phyloP scores from a whole-genome alignment of 2,797 vertebrate genomes.

The Scomberomorus guttatus region DNA sequence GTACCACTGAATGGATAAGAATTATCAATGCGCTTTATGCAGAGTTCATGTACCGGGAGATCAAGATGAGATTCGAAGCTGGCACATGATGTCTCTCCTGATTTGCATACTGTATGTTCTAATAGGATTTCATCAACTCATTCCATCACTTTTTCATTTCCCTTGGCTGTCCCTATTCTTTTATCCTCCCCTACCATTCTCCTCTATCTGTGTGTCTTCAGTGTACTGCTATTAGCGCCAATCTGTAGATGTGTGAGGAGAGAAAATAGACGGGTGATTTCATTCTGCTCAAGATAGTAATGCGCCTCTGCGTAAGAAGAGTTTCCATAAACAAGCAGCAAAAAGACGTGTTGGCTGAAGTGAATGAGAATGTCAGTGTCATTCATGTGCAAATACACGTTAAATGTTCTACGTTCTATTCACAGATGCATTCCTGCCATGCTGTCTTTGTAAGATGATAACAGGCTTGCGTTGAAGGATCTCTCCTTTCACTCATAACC shows the following conservation, averaged over 20 bases:
- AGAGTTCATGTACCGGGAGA: slow-evolving; percentile 51
- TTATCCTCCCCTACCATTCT: slow-evolving; percentile 35
- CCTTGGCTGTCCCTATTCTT: slow-evolving; percentile 22
- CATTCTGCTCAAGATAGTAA: slow-evolving; percentile 34
- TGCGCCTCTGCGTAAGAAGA: slow-evolving; percentile 14
- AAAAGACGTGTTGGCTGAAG: slow-evolving; percentile 18
- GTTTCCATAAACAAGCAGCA: slow-evolving; percentile 50
- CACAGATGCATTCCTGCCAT: slow-evolving; percentile 19
- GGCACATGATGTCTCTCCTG: slow-evolving; percentile 41
- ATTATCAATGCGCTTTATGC: slow-evolving; percentile 41
- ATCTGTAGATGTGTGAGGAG: slow-evolving; percentile 33
- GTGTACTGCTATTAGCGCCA: slow-evolving; percentile 27
- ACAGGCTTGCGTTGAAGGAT: slow-evolving; percentile 44
- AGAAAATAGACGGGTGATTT: slow-evolving; percentile 29
- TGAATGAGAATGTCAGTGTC: slow-evolving; percentile 31
- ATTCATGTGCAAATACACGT: slow-evolving; percentile 65
- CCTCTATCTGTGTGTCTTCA: slow-evolving; percentile 22
- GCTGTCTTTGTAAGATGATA: slow-evolving; percentile 38
- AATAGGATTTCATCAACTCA: slow-evolving; percentile 55
- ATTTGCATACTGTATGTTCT: slow-evolving; percentile 62
- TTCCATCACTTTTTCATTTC: slow-evolving; percentile 52
- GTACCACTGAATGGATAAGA: slow-evolving; percentile 45
- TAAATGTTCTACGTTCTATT: slow-evolving; percentile 38
- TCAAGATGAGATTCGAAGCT: slow-evolving; percentile 55
- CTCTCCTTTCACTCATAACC: slow-evolving; percentile 36